Conservation (phyloP, 2,888 invertebrate genomes). For the Hyles lineata region DNA sequence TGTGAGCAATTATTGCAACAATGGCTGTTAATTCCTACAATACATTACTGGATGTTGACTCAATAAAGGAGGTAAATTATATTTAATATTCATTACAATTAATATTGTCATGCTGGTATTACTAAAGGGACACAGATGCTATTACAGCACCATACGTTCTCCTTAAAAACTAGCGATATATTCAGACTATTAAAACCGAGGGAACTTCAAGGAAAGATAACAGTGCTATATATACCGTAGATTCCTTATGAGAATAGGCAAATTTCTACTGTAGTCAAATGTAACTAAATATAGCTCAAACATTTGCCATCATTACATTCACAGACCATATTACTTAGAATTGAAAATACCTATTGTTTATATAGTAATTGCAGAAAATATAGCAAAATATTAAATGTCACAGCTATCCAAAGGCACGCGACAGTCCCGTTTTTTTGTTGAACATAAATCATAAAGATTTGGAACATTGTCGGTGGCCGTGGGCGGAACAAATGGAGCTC, state of each 20-base stretch:
- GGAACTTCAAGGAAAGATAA: too few relatives aligned
- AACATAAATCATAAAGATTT: slow-evolving; percentile 11
- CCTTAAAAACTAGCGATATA: too few relatives aligned
- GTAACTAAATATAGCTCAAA: too few relatives aligned
- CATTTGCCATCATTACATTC: too few relatives aligned
- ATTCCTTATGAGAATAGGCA: too few relatives aligned
- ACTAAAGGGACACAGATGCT: too few relatives aligned
- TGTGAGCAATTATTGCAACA: neutral
- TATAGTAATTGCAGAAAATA: neutral
- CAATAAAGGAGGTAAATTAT: neutral
- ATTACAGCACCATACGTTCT: too few relatives aligned
- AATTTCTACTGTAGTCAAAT: too few relatives aligned
- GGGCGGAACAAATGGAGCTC: slow-evolving; percentile 11
- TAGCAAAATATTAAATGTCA: neutral
- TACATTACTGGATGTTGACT: neutral
- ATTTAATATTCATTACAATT: neutral
- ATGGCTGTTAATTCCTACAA: neutral
- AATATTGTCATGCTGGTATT: neutral
- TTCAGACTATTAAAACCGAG: too few relatives aligned
- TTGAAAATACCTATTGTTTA: neutral
- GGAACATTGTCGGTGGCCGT: neutral
- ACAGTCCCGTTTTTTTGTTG: neutral
- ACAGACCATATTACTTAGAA: too few relatives aligned
- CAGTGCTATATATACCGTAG: too few relatives aligned
- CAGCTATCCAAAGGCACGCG: neutral